Conservation (phyloP, 1,140 invertebrate genomes). For the Drosophila kanapiae region DNA sequence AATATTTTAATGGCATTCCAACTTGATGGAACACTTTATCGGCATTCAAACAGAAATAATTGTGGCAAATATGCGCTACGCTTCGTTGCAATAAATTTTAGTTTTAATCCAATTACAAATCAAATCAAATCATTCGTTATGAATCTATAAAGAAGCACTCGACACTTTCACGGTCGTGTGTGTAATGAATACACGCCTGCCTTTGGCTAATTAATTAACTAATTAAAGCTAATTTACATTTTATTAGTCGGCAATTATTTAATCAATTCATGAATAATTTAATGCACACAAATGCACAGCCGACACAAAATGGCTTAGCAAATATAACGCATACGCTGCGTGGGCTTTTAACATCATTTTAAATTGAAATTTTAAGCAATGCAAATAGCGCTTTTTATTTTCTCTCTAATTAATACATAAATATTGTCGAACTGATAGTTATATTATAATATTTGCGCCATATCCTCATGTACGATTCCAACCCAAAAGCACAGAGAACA, state of each 20-base stretch:
- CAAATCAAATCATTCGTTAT: constrained; percentile 30
- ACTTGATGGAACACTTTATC: not conserved
- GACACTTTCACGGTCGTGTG: constrained; percentile 21
- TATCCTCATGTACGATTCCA: constrained; percentile 3
- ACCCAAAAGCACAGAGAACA: constrained; percentile 2
- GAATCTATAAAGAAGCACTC: constrained; percentile 16
- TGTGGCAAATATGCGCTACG: constrained; percentile 2
- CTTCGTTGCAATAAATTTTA: constrained; percentile 12
- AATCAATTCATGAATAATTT: constrained; percentile 64
- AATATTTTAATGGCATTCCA: constrained; percentile 15
- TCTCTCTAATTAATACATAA: constrained; percentile 46
- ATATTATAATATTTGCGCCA: constrained; percentile 20
- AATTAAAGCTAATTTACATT: constrained; percentile 73
- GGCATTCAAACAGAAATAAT: constrained; percentile 12
- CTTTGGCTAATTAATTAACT: constrained; percentile 63
- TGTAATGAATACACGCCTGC: constrained; percentile 29
- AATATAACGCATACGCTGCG: constrained; percentile 49
- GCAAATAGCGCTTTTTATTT: constrained; percentile 9
- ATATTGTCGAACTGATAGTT: constrained; percentile 32
- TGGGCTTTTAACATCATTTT: constrained; percentile 23
- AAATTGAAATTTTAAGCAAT: constrained; percentile 36
- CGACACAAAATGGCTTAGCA: constrained; percentile 45
- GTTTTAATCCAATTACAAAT: constrained; percentile 41
- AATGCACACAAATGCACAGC: constrained; percentile 28
- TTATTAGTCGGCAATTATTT: constrained; percentile 70